Conservation (phyloP, 2,113 vertebrate species). For the Lucifuga dentata region DNA sequence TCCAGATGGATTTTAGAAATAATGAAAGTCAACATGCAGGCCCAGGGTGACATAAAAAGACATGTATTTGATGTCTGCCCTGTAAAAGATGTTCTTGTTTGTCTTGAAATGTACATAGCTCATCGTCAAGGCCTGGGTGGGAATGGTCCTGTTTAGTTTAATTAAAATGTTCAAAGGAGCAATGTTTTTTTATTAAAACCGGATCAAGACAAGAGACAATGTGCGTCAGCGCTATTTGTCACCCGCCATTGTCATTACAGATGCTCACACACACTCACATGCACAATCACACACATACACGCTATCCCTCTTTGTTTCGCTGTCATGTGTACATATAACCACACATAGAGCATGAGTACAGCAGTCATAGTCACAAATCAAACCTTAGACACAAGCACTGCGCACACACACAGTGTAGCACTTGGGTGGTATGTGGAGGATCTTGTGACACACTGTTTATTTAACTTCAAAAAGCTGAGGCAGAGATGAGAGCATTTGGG, state of each 20-base stretch:
- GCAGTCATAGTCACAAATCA: slow-evolving; percentile 57
- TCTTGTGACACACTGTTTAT: slow-evolving; percentile 75
- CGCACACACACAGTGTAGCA: slow-evolving; percentile 57
- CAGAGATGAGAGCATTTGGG: slow-evolving; percentile 68
- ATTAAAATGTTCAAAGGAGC: slow-evolving; percentile 82
- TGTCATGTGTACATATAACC: slow-evolving; percentile 7
- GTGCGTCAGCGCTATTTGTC: slow-evolving; percentile 75
- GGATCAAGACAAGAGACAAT: slow-evolving; percentile 62
- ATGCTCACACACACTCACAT: slow-evolving; percentile 44
- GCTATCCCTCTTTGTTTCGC: slow-evolving; percentile 24
- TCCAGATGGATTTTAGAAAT: slow-evolving; percentile 81
- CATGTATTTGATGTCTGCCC: slow-evolving; percentile 78
- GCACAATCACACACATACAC: slow-evolving; percentile 39
- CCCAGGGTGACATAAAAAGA: slow-evolving; percentile 76
- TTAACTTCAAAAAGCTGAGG: slow-evolving; percentile 75
- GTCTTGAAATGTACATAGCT: slow-evolving; percentile 74
- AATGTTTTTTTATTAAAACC: slow-evolving; percentile 71
- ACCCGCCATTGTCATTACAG: slow-evolving; percentile 65
- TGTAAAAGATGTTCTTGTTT: slow-evolving; percentile 82
- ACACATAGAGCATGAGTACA: slow-evolving; percentile 30
- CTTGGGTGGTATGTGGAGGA: slow-evolving; percentile 77
- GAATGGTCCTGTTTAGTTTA: slow-evolving; percentile 80
- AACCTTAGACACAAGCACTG: slow-evolving; percentile 38
- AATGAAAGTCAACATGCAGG: slow-evolving; percentile 80
- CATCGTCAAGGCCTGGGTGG: slow-evolving; percentile 68